Base-by-base conservation (phyloP, 2,113 vertebrate species). In the Scomber scombrus region DNA sequence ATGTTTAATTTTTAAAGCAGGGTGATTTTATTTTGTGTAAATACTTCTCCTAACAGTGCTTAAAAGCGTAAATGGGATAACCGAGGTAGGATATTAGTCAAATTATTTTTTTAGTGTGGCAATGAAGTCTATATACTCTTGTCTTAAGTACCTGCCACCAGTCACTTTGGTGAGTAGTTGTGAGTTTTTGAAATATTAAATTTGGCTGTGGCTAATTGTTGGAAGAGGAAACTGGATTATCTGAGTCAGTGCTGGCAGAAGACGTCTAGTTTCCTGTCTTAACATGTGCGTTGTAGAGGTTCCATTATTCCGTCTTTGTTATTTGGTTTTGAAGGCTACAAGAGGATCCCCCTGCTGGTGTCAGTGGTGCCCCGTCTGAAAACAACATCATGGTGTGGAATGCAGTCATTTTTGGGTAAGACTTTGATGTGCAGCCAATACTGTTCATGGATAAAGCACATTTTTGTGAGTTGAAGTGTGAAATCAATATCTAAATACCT, bases 381-480 rank as follows among this genome's bases (percentile, higher is more conserved):
- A 99, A 98, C 96, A 98, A 99, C 95, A 99, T 99, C 76, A 97
- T 99, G 97, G 96, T 96, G 62, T 99, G 98, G 98, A 99, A 99
- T 88, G 97, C 97, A 21, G 97, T 99, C 81, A 99, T 99, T 91
- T 99, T 99, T 66, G 97, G 97, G 97, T 98, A 94, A 97, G 95
- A 88, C 50, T 45, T 3, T 46, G 12, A 60, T 31, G 5, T 26
- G 23, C 23, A 26, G 23, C 23, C 23, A 26, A 26, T 26, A 26
- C 2, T 26, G 7, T 57, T 7, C 12, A n/a, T 23, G 15, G 10
- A 58, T 5, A 7, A 2, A 40, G 1, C 12, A 23, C 15, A 0
- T 57, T 47, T 0, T 13, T 14, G 5, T 11, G 8, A 0, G 16
- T 56, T 45, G 1, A 31, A 31, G 1, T 54, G 23, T 45, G 0